phyloP scores from a whole-genome alignment of 2,113 vertebrate genomes.

The Vimba vimba region DNA sequence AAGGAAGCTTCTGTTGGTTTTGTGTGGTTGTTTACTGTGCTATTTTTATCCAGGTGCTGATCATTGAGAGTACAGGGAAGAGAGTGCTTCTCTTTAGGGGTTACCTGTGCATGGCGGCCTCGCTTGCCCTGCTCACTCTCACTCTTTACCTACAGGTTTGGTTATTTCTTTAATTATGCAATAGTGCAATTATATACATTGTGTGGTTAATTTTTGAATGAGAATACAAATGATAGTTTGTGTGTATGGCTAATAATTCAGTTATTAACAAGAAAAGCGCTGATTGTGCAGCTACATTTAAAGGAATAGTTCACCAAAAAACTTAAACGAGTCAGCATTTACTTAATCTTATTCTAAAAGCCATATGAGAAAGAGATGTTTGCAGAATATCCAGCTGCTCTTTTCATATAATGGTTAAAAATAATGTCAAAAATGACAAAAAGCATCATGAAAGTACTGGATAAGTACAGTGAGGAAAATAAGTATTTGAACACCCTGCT shows the following conservation, averaged over 20 bases:
- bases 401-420: neutral
- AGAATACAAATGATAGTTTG: neutral
- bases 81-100: conserved; percentile 72
- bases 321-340: neutral
- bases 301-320: too few relatives aligned
- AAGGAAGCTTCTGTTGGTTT: neutral
- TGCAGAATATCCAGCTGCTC: neutral
- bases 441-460: neutral
- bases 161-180: neutral
- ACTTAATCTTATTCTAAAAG: neutral
- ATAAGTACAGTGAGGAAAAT: too few relatives aligned
- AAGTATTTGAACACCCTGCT: too few relatives aligned
- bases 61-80: conserved; percentile 76
- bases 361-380: neutral
- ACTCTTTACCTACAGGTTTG: conserved; percentile 79
- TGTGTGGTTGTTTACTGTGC: conserved; percentile 7
- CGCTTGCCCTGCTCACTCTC: conserved; percentile 76
- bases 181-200: neutral
- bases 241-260: conserved; percentile 3
- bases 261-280: neutral
- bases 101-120: conserved; percentile 70
- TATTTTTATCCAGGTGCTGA: conserved; percentile 71
- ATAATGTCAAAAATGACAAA: neutral
- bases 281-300: neutral
- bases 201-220: neutral